Percentiles rank a stretch among this genome's conserved stretches.
Evolutionary conservation across 2,888 invertebrate genomes (phyloP).

Genomic region (Bimastos eiseni): DNA sequence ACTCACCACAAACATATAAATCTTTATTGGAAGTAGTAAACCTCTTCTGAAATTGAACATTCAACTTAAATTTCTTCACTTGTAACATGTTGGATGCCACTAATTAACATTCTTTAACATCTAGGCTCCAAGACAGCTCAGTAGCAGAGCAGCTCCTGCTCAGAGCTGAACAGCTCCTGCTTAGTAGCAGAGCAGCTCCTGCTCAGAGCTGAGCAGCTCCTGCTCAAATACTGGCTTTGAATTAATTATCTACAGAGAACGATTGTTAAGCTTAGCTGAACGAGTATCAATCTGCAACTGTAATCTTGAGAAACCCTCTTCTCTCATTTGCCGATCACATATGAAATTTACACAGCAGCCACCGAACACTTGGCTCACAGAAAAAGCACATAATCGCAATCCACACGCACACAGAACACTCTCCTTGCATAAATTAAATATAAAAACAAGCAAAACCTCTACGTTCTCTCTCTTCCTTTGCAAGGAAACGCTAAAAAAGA

Average conservation of each 20-base stretch:
- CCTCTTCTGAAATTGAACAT: background rate
- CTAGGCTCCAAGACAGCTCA: background rate
- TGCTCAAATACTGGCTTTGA: background rate
- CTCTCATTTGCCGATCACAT: background rate
- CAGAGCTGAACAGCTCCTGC: background rate
- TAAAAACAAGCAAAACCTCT: background rate
- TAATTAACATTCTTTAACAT: background rate
- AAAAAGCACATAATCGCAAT: background rate
- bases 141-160: background rate
- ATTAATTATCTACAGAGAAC: background rate
- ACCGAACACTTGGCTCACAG: background rate
- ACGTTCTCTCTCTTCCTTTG: background rate
- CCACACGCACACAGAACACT: background rate
- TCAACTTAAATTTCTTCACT: background rate
- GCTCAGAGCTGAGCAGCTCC: background rate
- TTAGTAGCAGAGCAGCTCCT: background rate
- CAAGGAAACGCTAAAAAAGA: background rate
- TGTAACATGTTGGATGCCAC: background rate
- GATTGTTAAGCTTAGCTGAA: background rate
- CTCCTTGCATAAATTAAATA: constrained; percentile 6
- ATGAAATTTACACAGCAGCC: background rate
- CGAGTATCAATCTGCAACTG: background rate
- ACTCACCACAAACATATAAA: no score
- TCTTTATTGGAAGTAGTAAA: no score
- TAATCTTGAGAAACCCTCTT: background rate